Conservation (phyloP, 2,888 invertebrate genomes). For the Drosophila melanocephala region DNA sequence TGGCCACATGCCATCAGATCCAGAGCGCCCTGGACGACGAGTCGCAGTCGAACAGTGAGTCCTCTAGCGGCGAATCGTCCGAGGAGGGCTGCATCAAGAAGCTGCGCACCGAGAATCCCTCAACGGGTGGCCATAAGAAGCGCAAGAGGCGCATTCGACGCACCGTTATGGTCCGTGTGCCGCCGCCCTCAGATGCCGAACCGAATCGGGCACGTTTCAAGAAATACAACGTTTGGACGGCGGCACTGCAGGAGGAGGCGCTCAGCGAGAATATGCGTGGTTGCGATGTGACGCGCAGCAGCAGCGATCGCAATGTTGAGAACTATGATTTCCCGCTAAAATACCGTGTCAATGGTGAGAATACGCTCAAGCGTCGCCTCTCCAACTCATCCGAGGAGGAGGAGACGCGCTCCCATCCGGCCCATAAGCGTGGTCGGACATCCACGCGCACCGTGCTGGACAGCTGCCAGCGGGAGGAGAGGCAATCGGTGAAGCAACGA, state of each 20-base stretch:
- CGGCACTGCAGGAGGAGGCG: constrained; percentile 91
- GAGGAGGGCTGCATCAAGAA: constrained; percentile 82
- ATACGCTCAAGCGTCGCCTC: constrained; percentile 82
- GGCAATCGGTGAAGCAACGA: constrained; percentile 65
- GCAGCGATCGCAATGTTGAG: constrained; percentile 89
- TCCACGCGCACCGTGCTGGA: constrained; percentile 46
- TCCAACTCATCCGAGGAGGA: constrained; percentile 82
- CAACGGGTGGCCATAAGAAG: constrained; percentile 53
- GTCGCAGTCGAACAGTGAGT: constrained; percentile 75
- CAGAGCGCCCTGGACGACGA: constrained; percentile 71
- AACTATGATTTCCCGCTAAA: constrained; percentile 90
- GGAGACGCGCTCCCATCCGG: constrained; percentile 58
- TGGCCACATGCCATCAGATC: constrained; percentile 70
- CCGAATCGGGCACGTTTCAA: constrained; percentile 86
- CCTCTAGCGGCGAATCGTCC: constrained; percentile 81
- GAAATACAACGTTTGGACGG: constrained; percentile 93
- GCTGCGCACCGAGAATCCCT: constrained; percentile 57
- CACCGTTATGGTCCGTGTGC: constrained; percentile 81
- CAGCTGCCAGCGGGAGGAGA: constrained; percentile 32
- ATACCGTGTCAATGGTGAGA: constrained; percentile 88
- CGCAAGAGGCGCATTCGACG: constrained; percentile 78
- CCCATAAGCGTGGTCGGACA: constrained; percentile 77
- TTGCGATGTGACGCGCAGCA: constrained; percentile 90
- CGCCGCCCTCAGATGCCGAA: constrained; percentile 60
- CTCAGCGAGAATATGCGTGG: constrained; percentile 91